Conservation (phyloP, 2,113 vertebrate species). For the Platysteira castanea region DNA sequence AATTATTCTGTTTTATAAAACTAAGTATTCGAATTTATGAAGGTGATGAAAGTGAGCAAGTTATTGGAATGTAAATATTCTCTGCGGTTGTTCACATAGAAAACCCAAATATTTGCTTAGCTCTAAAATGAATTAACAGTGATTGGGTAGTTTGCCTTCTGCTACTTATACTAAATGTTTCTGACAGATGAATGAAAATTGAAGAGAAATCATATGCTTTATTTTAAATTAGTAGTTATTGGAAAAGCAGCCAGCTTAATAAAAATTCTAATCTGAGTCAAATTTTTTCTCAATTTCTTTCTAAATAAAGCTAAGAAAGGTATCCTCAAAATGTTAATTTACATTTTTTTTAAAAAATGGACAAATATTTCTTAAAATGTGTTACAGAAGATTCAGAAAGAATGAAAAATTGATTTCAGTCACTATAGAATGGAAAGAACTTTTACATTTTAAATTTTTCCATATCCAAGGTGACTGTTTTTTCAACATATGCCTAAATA, state of each 20-base stretch:
- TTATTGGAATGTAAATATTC: background rate
- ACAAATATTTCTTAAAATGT: background rate
- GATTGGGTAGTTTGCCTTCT: background rate
- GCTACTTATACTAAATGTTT: background rate
- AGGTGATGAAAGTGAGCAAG: background rate
- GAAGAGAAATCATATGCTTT: background rate
- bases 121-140: background rate
- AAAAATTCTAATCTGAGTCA: background rate
- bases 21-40: background rate
- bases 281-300: background rate
- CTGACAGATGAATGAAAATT: background rate
- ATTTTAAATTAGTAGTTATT: background rate
- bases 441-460: background rate
- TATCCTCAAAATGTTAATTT: background rate
- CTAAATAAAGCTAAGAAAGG: rapidly evolving
- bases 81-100: background rate
- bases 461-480: background rate
- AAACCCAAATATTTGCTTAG: constrained; percentile 25
- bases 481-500: background rate
- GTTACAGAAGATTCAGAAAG: background rate
- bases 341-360: background rate
- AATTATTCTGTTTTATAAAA: background rate
- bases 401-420: background rate
- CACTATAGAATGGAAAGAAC: background rate
- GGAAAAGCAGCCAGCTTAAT: background rate